Percentiles rank a stretch among this genome's conserved stretches.
phyloP scores from a whole-genome alignment of 2,888 invertebrate species.

The Caenorhabditis sulstoni region DNA sequence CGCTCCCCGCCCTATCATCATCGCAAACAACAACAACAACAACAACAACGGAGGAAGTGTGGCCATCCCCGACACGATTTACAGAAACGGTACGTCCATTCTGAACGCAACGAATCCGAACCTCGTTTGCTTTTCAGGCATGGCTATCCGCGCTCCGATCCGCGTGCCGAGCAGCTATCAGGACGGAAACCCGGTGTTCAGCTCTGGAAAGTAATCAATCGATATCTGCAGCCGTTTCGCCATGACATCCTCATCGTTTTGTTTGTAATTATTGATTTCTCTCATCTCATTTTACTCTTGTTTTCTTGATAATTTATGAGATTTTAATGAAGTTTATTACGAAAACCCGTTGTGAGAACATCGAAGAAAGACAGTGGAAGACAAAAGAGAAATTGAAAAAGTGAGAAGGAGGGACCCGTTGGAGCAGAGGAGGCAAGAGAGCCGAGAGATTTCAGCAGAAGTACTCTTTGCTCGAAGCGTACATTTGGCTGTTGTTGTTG shows the following conservation, averaged over 20 bases:
- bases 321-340: conserved; percentile 36
- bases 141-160: conserved; percentile 40
- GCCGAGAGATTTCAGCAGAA: conserved; percentile 35
- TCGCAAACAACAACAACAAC: conserved; percentile 40
- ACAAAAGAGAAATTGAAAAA: conserved; percentile 20
- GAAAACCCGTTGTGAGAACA: conserved; percentile 28
- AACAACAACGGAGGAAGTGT: conserved; percentile 21
- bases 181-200: conserved; percentile 58
- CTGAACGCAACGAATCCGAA: too few relatives aligned
- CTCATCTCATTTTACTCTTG: conserved; percentile 29
- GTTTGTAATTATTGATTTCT: conserved; percentile 50
- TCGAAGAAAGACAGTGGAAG: conserved; percentile 12
- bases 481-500: conserved; percentile 49
- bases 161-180: conserved; percentile 53
- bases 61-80: conserved; percentile 52
- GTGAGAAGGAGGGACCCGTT: conserved; percentile 15
- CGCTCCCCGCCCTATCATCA: conserved; percentile 36
- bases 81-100: conserved; percentile 25
- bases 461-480: conserved; percentile 54
- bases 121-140: conserved; percentile 26
- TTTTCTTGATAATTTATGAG: conserved; percentile 49
- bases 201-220: conserved; percentile 34
- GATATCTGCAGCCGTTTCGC: not conserved
- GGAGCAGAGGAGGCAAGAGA: not conserved
- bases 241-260: conserved; percentile 21